Percentiles rank a stretch among this genome's conserved stretches.
These are phyloP conservation scores for Platygyra sinensis DNA, from an alignment of 64 coral and sea anemone genomes.

Conservation along the genomic window DNA sequence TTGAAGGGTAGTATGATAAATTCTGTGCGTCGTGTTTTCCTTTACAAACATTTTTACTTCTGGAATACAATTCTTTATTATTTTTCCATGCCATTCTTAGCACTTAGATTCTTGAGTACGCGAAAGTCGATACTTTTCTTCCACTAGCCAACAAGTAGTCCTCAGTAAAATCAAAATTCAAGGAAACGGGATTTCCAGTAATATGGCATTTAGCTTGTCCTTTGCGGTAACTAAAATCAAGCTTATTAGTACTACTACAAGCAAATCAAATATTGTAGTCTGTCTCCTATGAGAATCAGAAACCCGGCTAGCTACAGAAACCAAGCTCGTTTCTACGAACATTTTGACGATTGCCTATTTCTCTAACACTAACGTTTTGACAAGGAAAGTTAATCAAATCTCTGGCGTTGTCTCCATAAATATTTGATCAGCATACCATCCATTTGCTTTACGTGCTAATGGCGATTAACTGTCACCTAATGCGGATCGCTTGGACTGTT, in stretches of 20 bases:
- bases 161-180: not conserved
- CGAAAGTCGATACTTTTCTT: not conserved
- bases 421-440: conserved; percentile 48
- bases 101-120: not conserved
- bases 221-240: conserved; percentile 28
- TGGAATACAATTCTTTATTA: not conserved
- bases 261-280: not conserved
- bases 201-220: conserved; percentile 45
- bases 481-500: conserved; percentile 13
- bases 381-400: conserved; percentile 17
- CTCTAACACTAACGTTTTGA: not conserved
- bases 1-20: not conserved
- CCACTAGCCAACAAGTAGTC: not conserved
- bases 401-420: conserved; percentile 31
- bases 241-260: not conserved
- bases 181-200: conserved; percentile 24
- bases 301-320: not conserved
- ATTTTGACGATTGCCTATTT: not conserved
- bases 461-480: conserved; percentile 53
- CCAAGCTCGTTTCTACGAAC: too few relatives aligned
- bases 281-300: not conserved
- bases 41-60: not conserved
- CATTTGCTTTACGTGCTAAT: conserved; percentile 51
- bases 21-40: not conserved
- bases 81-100: too few relatives aligned